Percentiles rank a stretch among this genome's conserved stretches.
Conservation (phyloP, 2,888 invertebrate genomes). For the Pristionchus arcanus region DNA sequence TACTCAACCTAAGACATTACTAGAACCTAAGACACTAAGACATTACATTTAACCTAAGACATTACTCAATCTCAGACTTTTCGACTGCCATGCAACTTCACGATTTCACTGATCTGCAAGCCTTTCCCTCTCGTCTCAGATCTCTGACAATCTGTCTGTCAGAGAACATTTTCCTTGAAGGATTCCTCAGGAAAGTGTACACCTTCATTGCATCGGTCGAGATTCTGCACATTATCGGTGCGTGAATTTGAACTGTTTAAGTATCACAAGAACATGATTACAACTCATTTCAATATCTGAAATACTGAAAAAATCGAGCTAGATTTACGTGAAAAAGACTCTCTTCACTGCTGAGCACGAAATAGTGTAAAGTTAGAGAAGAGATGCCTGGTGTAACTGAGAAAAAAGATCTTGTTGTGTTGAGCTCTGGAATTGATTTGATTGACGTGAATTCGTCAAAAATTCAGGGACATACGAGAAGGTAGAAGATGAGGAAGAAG, state of each 20-base stretch:
- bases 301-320: background rate
- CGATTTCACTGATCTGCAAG: slow-evolving; percentile 99
- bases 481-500: slow-evolving; percentile 98
- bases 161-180: slow-evolving; percentile 99
- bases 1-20: slow-evolving; percentile 85
- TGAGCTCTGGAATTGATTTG: background rate
- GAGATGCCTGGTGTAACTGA: background rate
- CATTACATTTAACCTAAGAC: too few relatives aligned
- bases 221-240: slow-evolving; percentile 95
- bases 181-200: slow-evolving; percentile 99
- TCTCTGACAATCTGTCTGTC: slow-evolving; percentile 96
- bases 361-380: slow-evolving; percentile 13
- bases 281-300: background rate
- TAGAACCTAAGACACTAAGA: too few relatives aligned
- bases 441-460: background rate
- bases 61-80: slow-evolving; percentile 85
- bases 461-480: slow-evolving; percentile 93
- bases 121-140: slow-evolving; percentile 96
- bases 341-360: background rate
- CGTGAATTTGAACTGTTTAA: slow-evolving; percentile 55
- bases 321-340: background rate
- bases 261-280: background rate
- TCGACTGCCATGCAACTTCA: slow-evolving; percentile 98
- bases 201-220: slow-evolving; percentile 98
- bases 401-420: slow-evolving; percentile 27